Evolutionary conservation across 1,140 invertebrate genomes (phyloP).

Genomic region (Drosophila mayri): DNA sequence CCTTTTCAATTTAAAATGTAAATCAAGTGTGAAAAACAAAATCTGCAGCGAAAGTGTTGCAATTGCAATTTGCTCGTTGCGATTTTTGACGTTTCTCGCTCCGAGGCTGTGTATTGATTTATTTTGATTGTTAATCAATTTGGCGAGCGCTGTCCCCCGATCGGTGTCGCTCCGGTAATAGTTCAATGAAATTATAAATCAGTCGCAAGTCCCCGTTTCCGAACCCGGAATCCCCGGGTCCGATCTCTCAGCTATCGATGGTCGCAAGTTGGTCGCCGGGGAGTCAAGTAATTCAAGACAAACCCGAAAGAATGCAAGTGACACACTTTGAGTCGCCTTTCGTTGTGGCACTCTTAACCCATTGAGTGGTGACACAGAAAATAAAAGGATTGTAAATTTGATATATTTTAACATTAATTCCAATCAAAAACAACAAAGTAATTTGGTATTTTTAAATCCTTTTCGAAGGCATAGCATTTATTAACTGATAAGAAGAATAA

Average conservation of each 20-base stretch:
- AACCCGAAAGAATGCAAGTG: conserved; percentile 66
- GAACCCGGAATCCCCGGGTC: conserved; percentile 21
- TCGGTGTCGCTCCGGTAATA: conserved; percentile 65
- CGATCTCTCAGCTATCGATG: conserved; percentile 7
- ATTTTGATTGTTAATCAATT: conserved; percentile 83
- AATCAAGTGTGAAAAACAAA: conserved; percentile 81
- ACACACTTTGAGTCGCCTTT: conserved; percentile 63
- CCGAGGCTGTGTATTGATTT: conserved; percentile 77
- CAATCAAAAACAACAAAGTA: not conserved
- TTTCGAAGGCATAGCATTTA: no score
- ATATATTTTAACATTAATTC: not conserved
- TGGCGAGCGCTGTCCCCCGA: conserved; percentile 58
- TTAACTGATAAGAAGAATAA: not conserved
- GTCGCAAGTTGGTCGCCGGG: not conserved
- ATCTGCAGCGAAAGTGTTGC: conserved; percentile 81
- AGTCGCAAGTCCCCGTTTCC: conserved; percentile 33
- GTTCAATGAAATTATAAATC: conserved; percentile 83
- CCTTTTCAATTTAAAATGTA: conserved; percentile 83
- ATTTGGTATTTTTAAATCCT: no score
- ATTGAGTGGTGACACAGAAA: conserved; percentile 18
- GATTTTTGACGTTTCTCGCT: conserved; percentile 79
- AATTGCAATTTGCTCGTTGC: conserved; percentile 81
- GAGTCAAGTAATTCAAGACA: conserved; percentile 51
- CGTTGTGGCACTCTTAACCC: conserved; percentile 40
- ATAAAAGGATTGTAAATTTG: not conserved